These are phyloP conservation scores for Philaethria dido DNA, from an alignment of 2,888 invertebrate species.

Conservation along the genomic window DNA sequence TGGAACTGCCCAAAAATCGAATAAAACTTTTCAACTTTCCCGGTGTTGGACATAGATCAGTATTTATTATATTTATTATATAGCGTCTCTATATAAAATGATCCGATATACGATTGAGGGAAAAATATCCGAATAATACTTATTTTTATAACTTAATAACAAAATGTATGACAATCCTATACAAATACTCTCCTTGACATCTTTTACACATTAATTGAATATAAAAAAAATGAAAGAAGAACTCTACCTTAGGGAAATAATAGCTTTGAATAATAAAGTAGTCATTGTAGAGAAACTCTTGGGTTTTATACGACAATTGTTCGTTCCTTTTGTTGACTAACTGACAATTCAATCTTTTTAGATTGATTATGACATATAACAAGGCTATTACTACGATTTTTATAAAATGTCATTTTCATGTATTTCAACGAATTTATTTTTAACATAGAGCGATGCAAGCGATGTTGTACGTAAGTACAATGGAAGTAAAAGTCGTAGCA, in stretches of 20 bases:
- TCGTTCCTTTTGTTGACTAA: conserved; percentile 28
- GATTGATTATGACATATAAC: conserved; percentile 22
- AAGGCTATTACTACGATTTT: neutral
- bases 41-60: no score
- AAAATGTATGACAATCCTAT: conserved; percentile 8
- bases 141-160: no score
- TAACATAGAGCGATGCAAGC: neutral
- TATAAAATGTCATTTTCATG: neutral
- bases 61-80: no score
- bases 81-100: no score
- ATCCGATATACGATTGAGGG: no score
- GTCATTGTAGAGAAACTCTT: conserved; percentile 31
- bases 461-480: neutral
- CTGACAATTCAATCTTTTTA: conserved; percentile 23
- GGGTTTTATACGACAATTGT: conserved; percentile 31
- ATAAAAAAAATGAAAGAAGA: conserved; percentile 38
- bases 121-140: no score
- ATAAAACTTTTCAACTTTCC: neutral
- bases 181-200: conserved; percentile 34
- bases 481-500: neutral
- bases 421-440: neutral
- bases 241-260: conserved; percentile 39
- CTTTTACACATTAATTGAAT: conserved; percentile 39
- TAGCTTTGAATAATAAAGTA: conserved; percentile 40
- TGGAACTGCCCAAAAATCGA: conserved; percentile 29